Evolutionary conservation across 2,888 invertebrate genomes (phyloP), one percentile per base, ranked within the genome.

Genomic region (Criorhina ranunculi): DNA sequence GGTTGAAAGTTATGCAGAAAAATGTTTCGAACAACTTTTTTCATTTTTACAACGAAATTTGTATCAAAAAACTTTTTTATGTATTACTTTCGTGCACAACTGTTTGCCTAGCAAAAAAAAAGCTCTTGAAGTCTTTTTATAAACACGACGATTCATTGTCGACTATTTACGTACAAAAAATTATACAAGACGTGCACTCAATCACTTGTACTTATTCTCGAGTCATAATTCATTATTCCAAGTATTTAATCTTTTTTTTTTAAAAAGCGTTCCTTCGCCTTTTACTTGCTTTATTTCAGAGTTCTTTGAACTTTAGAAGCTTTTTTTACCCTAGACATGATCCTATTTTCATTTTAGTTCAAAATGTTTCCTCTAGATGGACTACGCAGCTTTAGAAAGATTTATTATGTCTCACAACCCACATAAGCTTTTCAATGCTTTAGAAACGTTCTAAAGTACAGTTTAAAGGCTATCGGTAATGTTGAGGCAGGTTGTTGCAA

Each of bases 401-500:
- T 29, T 8, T 7, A 49, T 2, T 24, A 2, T 11, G 24, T 49
- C n/a, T 49, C 24, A 49, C 24, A 49, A 49, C 29, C 49, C 1
- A 6, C 0, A 19, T 8, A 24, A 49, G 29, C 49, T 49, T n/a
- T 49, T 2, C 2, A 4, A 24, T 24, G 24, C 24, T 24, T 24
- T 24, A 24, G 2, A 24, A 24, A 24, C 9, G 9, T 9, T 9
- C 3, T 9, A 9, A 2, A 9, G n/a, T n/a, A 62, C 62, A 62
- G 62, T 62, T 62, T 62, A 33, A 62, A n/a, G 17, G 33, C 1
- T 7, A 17, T 12, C 1, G n/a, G 0, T 24, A 46, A 19, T 46
- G 4, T 57, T 57, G 37, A 57, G 57, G 46, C 19, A 46, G 46
- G 19, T 33, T 12, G 11, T 46, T 62, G 31, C 33, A 17, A 35